These are phyloP conservation scores for Drosophila sordidapex DNA, from an alignment of 2,888 invertebrate species.

Conservation along the genomic window DNA sequence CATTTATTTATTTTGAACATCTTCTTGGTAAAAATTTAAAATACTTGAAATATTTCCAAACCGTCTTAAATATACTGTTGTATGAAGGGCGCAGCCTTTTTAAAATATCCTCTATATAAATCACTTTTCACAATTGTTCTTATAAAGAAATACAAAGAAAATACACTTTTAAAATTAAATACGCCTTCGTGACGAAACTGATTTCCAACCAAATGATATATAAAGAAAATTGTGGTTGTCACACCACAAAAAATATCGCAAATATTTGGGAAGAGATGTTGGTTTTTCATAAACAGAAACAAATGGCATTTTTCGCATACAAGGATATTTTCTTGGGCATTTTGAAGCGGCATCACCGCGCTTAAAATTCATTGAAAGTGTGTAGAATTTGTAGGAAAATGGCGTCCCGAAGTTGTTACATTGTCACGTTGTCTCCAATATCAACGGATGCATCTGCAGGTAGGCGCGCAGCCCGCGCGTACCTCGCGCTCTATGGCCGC, in stretches of 20 bases:
- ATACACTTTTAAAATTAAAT: neutral
- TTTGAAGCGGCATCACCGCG: conserved; percentile 37
- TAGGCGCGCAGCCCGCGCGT: conserved; percentile 15
- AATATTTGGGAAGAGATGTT: conserved; percentile 15
- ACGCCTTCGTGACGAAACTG: neutral
- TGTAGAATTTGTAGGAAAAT: conserved; percentile 4
- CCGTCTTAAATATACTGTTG: conserved; percentile 3
- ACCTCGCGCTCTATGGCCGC: conserved; percentile 20
- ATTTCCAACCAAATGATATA: conserved; percentile 26
- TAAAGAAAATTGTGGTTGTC: conserved; percentile 5
- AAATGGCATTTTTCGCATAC: conserved; percentile 55
- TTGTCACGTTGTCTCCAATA: conserved; percentile 6
- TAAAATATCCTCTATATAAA: conserved; percentile 6
- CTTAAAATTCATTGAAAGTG: conserved; percentile 13
- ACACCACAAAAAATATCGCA: conserved; percentile 5
- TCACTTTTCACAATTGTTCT: conserved; percentile 38
- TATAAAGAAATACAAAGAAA: conserved; percentile 12
- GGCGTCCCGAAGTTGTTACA: conserved; percentile 18
- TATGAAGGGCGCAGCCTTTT: neutral
- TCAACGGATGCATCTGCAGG: conserved; percentile 12
- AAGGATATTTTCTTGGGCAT: conserved; percentile 29
- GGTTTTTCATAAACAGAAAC: conserved; percentile 34
- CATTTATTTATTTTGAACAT: conserved; percentile 6
- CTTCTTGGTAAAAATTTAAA: conserved; percentile 3
- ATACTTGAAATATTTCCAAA: conserved; percentile 19